These are phyloP conservation scores for Phortica okadai DNA, from an alignment of 2,888 invertebrate genomes.

Conservation along the genomic window DNA sequence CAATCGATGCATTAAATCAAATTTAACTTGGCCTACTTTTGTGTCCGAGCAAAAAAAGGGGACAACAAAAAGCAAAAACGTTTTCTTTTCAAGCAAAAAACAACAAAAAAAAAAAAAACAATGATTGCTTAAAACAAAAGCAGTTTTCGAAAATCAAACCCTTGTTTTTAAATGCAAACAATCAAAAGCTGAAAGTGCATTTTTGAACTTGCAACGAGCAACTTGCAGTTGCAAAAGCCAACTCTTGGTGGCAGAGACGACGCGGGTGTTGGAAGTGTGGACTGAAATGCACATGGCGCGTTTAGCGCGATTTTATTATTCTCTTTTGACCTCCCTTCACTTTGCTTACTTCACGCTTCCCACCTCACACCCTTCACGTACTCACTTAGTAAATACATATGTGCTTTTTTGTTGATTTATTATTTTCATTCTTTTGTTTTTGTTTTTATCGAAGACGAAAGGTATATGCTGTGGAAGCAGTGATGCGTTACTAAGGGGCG, in stretches of 20 bases:
- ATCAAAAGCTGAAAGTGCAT: slow-evolving; percentile 17
- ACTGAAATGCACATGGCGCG: slow-evolving; percentile 21
- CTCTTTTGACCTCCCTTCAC: background rate
- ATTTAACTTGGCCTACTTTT: slow-evolving; percentile 73
- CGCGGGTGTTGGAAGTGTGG: slow-evolving; percentile 33
- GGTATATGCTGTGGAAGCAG: slow-evolving; percentile 10
- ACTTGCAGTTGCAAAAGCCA: slow-evolving; percentile 49
- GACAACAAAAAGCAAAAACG: slow-evolving; percentile 12
- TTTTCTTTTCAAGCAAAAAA: background rate
- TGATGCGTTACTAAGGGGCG: slow-evolving; percentile 28
- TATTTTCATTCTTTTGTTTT: background rate
- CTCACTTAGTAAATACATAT: background rate
- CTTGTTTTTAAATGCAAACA: slow-evolving; percentile 46
- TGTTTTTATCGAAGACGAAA: background rate
- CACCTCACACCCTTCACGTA: background rate
- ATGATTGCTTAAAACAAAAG: slow-evolving; percentile 30
- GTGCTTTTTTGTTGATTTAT: background rate
- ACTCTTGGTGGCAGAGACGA: slow-evolving; percentile 28
- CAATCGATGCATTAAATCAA: slow-evolving; percentile 71
- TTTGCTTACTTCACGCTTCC: background rate
- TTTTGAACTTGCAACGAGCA: background rate
- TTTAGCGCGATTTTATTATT: slow-evolving; percentile 7
- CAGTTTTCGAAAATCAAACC: slow-evolving; percentile 45
- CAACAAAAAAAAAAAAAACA: background rate
- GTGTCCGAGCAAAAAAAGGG: slow-evolving; percentile 4